phyloP scores from a whole-genome alignment of 2,113 vertebrate species.

The Sinocyclocheilus anophthalmus region DNA sequence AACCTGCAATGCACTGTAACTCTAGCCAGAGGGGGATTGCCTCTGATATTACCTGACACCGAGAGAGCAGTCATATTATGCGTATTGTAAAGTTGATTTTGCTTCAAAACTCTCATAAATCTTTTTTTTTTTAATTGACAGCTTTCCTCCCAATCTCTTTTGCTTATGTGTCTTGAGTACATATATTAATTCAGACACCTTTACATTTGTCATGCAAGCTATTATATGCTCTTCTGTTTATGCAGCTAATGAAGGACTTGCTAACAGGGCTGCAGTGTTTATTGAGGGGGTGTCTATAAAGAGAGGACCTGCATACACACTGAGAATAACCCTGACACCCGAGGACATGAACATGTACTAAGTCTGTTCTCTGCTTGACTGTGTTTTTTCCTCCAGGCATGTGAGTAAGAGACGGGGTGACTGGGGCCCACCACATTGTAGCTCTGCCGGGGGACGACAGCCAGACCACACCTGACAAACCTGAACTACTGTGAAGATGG shows the following conservation, averaged over 20 bases:
- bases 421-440: slow-evolving; percentile 54
- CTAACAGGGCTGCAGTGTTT: slow-evolving; percentile 41
- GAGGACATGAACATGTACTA: slow-evolving; percentile 52
- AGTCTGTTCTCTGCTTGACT: slow-evolving; percentile 52
- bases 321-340: slow-evolving; percentile 59
- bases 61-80: neutral
- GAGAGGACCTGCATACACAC: slow-evolving; percentile 9
- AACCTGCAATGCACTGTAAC: slow-evolving; percentile 43
- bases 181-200: neutral
- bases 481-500: slow-evolving; percentile 22
- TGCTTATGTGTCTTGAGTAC: neutral
- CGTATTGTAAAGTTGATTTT: neutral
- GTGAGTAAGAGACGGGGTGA: slow-evolving; percentile 64
- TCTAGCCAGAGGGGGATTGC: slow-evolving; percentile 20
- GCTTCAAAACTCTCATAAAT: neutral
- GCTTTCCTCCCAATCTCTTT: neutral
- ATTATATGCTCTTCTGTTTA: slow-evolving; percentile 27
- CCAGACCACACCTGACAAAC: slow-evolving; percentile 31
- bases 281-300: neutral
- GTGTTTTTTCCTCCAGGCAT: slow-evolving; percentile 65
- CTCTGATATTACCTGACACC: neutral
- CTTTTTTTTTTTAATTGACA: neutral
- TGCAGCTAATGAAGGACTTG: slow-evolving; percentile 33
- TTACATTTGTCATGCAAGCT: neutral
- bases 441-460: slow-evolving; percentile 54